Conservation (phyloP, 2,797 vertebrate species). For the Sebastes taczanowskii region DNA sequence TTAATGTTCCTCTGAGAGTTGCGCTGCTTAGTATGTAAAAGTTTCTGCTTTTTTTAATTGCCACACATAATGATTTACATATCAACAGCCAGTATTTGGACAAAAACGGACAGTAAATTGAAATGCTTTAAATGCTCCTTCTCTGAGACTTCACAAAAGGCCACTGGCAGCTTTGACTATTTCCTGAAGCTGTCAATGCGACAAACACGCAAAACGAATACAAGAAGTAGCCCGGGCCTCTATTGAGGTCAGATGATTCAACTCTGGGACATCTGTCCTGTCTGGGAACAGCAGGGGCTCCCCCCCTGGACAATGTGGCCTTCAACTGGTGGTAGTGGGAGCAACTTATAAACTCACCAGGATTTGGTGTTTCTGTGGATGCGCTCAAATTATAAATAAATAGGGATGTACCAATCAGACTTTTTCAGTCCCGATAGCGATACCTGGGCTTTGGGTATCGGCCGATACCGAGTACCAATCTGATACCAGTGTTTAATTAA, state of each 20-base stretch:
- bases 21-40: conserved; percentile 5
- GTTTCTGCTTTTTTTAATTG: conserved; percentile 10
- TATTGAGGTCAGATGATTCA: conserved; percentile 59
- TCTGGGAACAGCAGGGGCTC: conserved; percentile 37
- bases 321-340: conserved; percentile 30
- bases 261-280: conserved; percentile 63
- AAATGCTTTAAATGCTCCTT: conserved; percentile 28
- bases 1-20: not conserved
- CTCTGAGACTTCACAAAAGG: conserved; percentile 43
- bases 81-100: conserved; percentile 45
- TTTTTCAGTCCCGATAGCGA: no score
- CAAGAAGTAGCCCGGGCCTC: conserved; percentile 46
- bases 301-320: conserved; percentile 38
- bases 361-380: conserved; percentile 20
- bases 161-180: conserved; percentile 45
- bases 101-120: conserved; percentile 37
- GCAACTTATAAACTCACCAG: conserved; percentile 3
- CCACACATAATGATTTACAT: conserved; percentile 34
- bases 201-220: conserved; percentile 29
- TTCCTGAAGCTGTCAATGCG: conserved; percentile 43
- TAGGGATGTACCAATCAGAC: no score
- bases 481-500: no score
- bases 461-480: no score
- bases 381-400: not conserved
- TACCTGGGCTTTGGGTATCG: no score